phyloP scores from a whole-genome alignment of 2,113 vertebrate species.

The Puffinus mauretanicus region DNA sequence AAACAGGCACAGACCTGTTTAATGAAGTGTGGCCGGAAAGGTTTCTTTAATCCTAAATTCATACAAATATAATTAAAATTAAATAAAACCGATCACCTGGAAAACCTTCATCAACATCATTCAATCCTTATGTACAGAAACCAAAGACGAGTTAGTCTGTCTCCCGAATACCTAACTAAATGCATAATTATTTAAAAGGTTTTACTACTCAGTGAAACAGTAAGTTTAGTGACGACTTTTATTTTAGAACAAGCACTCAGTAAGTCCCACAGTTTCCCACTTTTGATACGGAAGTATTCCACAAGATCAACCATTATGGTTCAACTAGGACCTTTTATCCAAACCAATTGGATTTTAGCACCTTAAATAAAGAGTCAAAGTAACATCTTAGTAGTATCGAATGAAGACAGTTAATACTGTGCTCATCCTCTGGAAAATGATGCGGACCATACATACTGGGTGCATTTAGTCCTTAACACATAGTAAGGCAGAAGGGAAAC shows the following conservation, averaged over 20 bases:
- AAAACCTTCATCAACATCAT: neutral
- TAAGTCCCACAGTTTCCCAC: neutral
- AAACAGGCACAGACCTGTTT: neutral
- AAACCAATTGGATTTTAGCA: constrained; percentile 62
- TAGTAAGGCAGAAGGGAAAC: constrained; percentile 17
- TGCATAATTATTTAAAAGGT: neutral
- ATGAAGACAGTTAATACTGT: neutral
- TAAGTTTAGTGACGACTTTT: neutral
- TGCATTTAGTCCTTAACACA: neutral
- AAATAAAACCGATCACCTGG: neutral
- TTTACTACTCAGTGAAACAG: neutral
- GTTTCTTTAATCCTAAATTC: neutral
- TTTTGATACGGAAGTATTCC: neutral
- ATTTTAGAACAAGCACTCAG: constrained; percentile 1
- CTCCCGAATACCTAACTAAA: neutral
- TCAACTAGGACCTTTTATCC: constrained; percentile 38
- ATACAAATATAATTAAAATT: neutral
- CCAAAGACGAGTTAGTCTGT: neutral
- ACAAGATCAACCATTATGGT: constrained; percentile 42
- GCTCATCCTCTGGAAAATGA: neutral
- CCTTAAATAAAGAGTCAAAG: constrained; percentile 22
- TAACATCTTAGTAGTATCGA: neutral
- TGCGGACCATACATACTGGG: neutral
- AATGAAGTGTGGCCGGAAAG: neutral
- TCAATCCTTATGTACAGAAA: neutral